These are phyloP conservation scores for Rhombomys opimus DNA, from an alignment of 2,113 vertebrate genomes.

Conservation along the genomic window DNA sequence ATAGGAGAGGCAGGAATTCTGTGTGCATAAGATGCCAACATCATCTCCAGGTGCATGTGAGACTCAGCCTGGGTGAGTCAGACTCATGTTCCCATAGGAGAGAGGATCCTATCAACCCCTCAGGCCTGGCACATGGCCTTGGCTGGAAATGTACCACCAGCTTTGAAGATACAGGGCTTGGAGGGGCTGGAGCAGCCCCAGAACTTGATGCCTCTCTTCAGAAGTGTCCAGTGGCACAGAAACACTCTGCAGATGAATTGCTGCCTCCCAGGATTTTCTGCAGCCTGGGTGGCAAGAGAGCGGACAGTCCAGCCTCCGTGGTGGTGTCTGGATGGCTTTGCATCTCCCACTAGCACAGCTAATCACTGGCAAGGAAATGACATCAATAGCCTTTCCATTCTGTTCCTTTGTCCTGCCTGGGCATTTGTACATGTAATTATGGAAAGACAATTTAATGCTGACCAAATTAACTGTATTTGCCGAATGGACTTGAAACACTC, in stretches of 20 bases:
- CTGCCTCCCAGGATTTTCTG: not conserved
- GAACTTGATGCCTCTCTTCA: not conserved
- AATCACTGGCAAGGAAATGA: not conserved
- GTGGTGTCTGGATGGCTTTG: not conserved
- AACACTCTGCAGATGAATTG: not conserved
- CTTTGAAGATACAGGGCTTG: not conserved
- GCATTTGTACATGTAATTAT: slow-evolving; percentile 56
- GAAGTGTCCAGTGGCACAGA: not conserved
- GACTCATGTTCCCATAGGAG: not conserved
- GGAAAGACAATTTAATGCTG: slow-evolving; percentile 77
- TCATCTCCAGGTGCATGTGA: not conserved
- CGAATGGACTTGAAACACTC: slow-evolving; percentile 73
- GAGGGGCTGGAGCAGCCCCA: not conserved
- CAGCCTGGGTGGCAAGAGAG: rapidly evolving
- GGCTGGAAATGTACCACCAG: not conserved
- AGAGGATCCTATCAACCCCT: not conserved
- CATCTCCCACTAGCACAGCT: not conserved
- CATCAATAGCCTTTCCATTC: slow-evolving; percentile 46
- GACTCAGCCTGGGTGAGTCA: not conserved
- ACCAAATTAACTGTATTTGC: slow-evolving; percentile 79
- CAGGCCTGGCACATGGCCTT: not conserved
- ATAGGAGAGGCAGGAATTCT: not conserved
- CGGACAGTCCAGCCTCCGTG: not conserved
- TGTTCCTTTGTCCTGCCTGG: slow-evolving; percentile 27
- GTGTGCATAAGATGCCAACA: not conserved